Evolutionary conservation across 2,888 invertebrate species (phyloP).

Genomic region (Camponotus fellah): DNA sequence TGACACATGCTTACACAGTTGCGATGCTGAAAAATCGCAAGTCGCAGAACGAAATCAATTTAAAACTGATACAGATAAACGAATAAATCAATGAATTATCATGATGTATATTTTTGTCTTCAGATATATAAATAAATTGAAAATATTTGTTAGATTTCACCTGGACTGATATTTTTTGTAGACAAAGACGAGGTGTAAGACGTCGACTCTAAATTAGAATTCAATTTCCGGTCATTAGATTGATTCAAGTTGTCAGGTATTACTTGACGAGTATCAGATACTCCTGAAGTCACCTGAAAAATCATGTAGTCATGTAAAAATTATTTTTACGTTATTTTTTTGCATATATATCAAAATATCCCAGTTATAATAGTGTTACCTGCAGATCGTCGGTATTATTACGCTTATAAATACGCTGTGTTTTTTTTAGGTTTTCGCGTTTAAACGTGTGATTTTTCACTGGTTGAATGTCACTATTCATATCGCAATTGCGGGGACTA

Average conservation of each 20-base stretch:
- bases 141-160: slow-evolving; percentile 9
- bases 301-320: background rate
- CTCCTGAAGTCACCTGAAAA: slow-evolving; percentile 70
- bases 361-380: slow-evolving; percentile 45
- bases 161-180: slow-evolving; percentile 22
- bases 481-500: slow-evolving; percentile 49
- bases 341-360: background rate
- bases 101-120: background rate
- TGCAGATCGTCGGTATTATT: slow-evolving; percentile 55
- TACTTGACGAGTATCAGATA: slow-evolving; percentile 65
- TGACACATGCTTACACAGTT: background rate
- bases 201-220: background rate
- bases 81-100: background rate
- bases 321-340: background rate
- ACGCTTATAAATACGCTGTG: slow-evolving; percentile 59
- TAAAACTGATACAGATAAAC: background rate
- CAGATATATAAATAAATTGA: background rate
- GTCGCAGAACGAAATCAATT: background rate
- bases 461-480: slow-evolving; percentile 61
- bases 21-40: background rate
- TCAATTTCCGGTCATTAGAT: slow-evolving; percentile 60
- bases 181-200: background rate
- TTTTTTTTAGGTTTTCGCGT: slow-evolving; percentile 66
- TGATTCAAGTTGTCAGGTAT: slow-evolving; percentile 69
- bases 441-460: slow-evolving; percentile 50